These are phyloP conservation scores for Diloba caeruleocephala DNA, from an alignment of 2,888 invertebrate genomes.

Conservation along the genomic window DNA sequence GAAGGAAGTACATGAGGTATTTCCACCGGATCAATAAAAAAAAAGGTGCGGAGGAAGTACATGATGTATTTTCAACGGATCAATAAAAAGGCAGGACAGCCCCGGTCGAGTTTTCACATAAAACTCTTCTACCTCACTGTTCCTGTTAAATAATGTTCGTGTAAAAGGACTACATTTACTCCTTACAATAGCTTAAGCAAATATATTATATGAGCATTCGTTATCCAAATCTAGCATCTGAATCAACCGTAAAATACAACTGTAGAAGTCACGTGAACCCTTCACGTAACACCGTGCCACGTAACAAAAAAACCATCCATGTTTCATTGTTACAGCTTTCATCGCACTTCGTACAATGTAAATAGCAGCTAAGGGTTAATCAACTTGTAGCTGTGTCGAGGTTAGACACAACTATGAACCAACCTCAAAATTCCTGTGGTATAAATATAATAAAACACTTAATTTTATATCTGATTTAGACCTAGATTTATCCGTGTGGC, in stretches of 20 bases:
- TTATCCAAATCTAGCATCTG: slow-evolving; percentile 22
- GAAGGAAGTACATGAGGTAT: too few species aligned
- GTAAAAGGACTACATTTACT: too few species aligned
- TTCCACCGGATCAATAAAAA: too few species aligned
- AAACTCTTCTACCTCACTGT: too few species aligned
- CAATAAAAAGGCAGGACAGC: too few species aligned
- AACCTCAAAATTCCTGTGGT: slow-evolving; percentile 15
- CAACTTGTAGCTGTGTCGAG: slow-evolving; percentile 25
- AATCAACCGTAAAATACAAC: slow-evolving; percentile 28
- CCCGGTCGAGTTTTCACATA: too few species aligned
- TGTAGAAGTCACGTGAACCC: slow-evolving; percentile 20
- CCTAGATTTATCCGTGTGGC: too few species aligned
- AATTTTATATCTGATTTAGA: too few species aligned
- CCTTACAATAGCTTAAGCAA: too few species aligned
- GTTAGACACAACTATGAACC: slow-evolving; percentile 18
- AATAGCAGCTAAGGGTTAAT: slow-evolving; percentile 27
- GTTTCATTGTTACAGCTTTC: slow-evolving; percentile 26
- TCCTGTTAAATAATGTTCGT: too few species aligned
- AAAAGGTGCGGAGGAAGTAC: too few species aligned
- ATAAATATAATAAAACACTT: slow-evolving; percentile 28
- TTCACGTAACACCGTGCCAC: slow-evolving; percentile 13
- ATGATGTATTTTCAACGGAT: too few species aligned
- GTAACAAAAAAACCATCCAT: slow-evolving; percentile 20
- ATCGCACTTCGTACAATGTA: slow-evolving; percentile 23
- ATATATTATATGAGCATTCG: slow-evolving; percentile 11